These are phyloP conservation scores for Agrochola lota DNA, from an alignment of 2,888 invertebrate species.

Conservation along the genomic window DNA sequence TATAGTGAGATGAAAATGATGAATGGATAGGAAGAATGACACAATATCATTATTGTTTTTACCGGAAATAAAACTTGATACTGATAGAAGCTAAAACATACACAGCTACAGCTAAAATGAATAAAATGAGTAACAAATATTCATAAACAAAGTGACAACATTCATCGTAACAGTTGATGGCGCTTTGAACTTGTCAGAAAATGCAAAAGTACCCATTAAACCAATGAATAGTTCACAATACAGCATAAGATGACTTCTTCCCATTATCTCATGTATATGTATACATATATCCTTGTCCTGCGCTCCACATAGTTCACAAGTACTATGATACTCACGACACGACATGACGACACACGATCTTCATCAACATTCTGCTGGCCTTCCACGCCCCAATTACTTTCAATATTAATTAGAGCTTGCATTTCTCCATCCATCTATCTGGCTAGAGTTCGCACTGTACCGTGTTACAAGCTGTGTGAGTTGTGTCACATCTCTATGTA, in stretches of 20 bases:
- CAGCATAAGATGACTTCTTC: not conserved
- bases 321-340: slow-evolving; percentile 17
- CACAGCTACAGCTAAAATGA: not conserved
- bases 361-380: slow-evolving; percentile 26
- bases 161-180: not conserved
- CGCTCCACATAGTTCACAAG: slow-evolving; percentile 11
- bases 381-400: slow-evolving; percentile 40
- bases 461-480: not conserved
- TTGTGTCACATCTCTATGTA: not conserved
- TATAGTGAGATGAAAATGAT: not conserved
- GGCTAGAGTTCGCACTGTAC: not conserved
- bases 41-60: not conserved
- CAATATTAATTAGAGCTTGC: slow-evolving; percentile 40
- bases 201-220: too few species aligned
- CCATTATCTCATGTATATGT: not conserved
- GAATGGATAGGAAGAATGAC: not conserved
- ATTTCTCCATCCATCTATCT: slow-evolving; percentile 34
- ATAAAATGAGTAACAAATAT: not conserved
- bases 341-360: slow-evolving; percentile 21
- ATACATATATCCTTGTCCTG: not conserved
- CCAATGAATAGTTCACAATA: not conserved
- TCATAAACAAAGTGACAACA: slow-evolving; percentile 2
- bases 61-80: not conserved
- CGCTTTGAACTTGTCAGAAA: not conserved
- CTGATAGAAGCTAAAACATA: not conserved